Base-by-base conservation (phyloP, 2,888 invertebrate species). In the Digitonthophagus gazella region DNA sequence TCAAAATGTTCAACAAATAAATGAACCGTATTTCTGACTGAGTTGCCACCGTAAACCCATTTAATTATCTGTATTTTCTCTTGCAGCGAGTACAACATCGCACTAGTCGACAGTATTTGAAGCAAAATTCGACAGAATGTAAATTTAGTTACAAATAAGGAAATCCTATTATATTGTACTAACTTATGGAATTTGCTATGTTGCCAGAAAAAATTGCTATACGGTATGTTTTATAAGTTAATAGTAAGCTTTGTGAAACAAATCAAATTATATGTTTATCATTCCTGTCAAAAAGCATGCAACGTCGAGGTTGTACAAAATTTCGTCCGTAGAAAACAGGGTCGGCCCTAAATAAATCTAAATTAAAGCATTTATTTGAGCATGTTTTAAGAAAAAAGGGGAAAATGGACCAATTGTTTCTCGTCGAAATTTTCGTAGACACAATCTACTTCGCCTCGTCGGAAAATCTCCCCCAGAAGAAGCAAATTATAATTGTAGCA, bases 341-440 rank as follows among this genome's bases (percentile, higher is more conserved):
- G 15, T 28, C 65, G 55, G 54, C 54, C 11, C 44, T 54, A 18
- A 57, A 44, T 44, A 44, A 8, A 44, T 44, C 28, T 44, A 44
- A 44, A 44, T 44, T 44, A 44, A 6, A 44, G 28, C 28, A 44
- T 11, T 11, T 8, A 44, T 44, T 11, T 44, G 28, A 11, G 28
- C 28, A 44, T 44, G 28, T 44, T 44, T 44, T 44, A 56, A 16
- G 15, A 54, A n/a, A 20, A 6, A 15, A 3, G n/a, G 54, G 56
- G 63, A 68, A 71, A 70, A 75, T 75, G 84, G 85, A 86, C 82
- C 85, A 85, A 83, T 80, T 87, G 77, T 87, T 85, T 82, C 78
- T 87, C 80, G 73, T 88, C 75, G 88, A 88, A 80, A 84, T 87
- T 79, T 83, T 87, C 76, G 80, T 87, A 75, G 85, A 86, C 78